Conservation (phyloP, 2,797 vertebrate genomes). For the Liparis tanakae region DNA sequence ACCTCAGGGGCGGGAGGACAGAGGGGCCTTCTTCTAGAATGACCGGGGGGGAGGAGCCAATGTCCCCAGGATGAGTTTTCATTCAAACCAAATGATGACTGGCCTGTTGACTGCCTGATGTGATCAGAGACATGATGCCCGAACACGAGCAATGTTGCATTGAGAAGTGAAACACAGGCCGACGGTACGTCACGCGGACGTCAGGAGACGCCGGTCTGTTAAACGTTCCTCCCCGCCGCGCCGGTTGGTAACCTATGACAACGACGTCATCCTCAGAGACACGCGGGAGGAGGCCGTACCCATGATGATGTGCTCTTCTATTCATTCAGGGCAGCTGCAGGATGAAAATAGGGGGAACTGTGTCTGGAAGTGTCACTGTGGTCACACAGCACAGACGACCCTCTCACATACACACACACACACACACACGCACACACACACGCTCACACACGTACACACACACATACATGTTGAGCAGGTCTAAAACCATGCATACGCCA, state of each 20-base stretch:
- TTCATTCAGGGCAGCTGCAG: not conserved
- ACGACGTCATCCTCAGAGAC: not conserved
- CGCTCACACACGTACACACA: too few relatives aligned
- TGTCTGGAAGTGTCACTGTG: slow-evolving; percentile 20
- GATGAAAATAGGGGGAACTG: not conserved
- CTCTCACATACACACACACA: too few relatives aligned
- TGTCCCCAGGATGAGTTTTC: not conserved
- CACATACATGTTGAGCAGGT: too few relatives aligned
- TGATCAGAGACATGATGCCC: not conserved
- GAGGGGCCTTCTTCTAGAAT: not conserved
- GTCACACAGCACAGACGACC: slow-evolving; percentile 22
- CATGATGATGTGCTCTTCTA: not conserved
- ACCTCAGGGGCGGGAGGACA: slow-evolving; percentile 23
- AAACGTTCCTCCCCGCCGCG: not conserved
- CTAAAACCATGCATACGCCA: not conserved
- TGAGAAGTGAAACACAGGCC: not conserved
- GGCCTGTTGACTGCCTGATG: not conserved
- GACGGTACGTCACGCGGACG: not conserved
- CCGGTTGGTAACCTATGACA: not conserved
- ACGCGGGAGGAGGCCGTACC: not conserved
- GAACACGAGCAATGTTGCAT: not conserved
- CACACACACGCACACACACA: too few relatives aligned
- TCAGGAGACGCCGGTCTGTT: not conserved
- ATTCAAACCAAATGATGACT: not conserved
- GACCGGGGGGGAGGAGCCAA: not conserved